A percentile compares a stretch with the other conserved stretches of the same genome.
Conservation (phyloP, 2,888 invertebrate species). For the Rhopalosiphum nymphaeae region DNA sequence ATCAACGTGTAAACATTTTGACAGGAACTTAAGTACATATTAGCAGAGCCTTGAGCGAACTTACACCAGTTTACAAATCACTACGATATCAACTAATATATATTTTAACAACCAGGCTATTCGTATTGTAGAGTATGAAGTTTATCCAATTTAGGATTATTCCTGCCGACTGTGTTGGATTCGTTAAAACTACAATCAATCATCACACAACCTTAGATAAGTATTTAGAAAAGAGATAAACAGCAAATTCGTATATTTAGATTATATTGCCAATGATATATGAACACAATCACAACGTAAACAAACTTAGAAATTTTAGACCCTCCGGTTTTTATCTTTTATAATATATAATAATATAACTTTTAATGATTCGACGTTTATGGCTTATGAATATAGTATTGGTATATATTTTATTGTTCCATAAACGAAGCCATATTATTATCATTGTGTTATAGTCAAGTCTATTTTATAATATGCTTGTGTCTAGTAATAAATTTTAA, state of each 20-base stretch:
- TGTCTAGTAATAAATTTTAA: neutral
- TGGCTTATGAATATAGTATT: neutral
- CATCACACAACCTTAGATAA: neutral
- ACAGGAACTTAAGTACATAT: neutral
- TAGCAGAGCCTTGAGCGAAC: neutral
- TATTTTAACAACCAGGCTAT: neutral
- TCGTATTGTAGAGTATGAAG: neutral
- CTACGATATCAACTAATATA: neutral
- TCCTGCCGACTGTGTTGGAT: neutral
- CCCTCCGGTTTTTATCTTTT: neutral
- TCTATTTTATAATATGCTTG: neutral
- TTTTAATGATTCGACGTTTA: neutral
- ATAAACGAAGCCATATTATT: neutral
- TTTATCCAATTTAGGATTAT: neutral
- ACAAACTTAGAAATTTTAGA: neutral
- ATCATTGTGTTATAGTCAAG: neutral
- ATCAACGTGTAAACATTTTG: neutral
- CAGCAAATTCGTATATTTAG: neutral
- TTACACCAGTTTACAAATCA: neutral
- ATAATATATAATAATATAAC: slow-evolving; percentile 1
- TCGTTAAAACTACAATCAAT: neutral
- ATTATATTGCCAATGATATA: neutral
- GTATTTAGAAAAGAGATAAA: neutral
- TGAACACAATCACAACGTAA: neutral
- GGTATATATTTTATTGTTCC: neutral